Percentiles rank a stretch among this genome's conserved stretches.
These are phyloP conservation scores for Apogon hyalosoma DNA, from an alignment of 2,797 vertebrate species.

Conservation along the genomic window DNA sequence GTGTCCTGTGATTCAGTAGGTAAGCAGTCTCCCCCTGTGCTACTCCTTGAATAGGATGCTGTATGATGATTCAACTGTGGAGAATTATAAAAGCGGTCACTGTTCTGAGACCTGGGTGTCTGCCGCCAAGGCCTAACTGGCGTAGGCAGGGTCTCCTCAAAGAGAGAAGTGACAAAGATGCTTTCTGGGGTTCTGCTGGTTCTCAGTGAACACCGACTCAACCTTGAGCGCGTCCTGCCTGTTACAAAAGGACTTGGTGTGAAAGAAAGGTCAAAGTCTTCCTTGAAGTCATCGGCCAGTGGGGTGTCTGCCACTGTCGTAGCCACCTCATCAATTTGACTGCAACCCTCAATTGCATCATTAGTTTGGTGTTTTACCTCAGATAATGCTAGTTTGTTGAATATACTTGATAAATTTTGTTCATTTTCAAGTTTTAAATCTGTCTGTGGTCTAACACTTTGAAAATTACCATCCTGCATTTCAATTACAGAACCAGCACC, in stretches of 20 bases:
- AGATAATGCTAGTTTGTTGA: constrained; percentile 10
- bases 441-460: not conserved
- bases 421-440: constrained; percentile 26
- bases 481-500: constrained; percentile 14
- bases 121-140: constrained; percentile 75
- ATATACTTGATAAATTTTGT: constrained; percentile 24
- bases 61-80: not conserved
- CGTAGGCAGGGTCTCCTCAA: constrained; percentile 79
- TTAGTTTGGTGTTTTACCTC: not conserved
- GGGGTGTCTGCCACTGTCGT: not conserved
- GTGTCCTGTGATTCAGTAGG: constrained; percentile 35
- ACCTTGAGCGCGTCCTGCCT: constrained; percentile 83
- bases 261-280: constrained; percentile 33
- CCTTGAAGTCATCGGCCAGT: constrained; percentile 12
- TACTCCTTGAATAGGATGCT: constrained; percentile 14
- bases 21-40: constrained; percentile 7
- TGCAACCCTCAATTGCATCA: constrained; percentile 1
- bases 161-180: constrained; percentile 72
- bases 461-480: not conserved
- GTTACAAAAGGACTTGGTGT: constrained; percentile 83
- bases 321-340: not conserved
- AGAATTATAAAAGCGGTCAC: constrained; percentile 11
- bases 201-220: constrained; percentile 73
- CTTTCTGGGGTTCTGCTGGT: constrained; percentile 48
- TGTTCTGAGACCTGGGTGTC: constrained; percentile 43